phyloP scores from a whole-genome alignment of 2,113 vertebrate genomes.

The Pachypanchax playfairii region DNA sequence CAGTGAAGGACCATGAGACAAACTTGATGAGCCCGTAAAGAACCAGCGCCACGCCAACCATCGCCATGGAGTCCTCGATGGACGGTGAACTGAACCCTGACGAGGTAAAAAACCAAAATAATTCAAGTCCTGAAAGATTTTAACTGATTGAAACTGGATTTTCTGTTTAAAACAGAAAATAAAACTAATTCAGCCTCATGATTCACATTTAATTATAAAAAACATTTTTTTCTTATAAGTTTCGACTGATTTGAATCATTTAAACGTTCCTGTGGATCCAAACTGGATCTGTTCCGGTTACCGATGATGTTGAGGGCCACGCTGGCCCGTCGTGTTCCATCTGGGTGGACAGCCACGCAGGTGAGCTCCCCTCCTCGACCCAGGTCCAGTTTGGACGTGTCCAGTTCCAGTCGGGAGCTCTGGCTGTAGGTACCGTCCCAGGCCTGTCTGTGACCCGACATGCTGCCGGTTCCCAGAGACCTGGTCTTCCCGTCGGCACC shows the following conservation, averaged over 20 bases:
- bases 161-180: background rate
- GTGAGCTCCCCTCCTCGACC: conserved; percentile 76
- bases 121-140: too few relatives aligned
- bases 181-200: background rate
- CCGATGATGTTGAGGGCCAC: conserved; percentile 72
- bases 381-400: conserved; percentile 45
- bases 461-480: conserved; percentile 63
- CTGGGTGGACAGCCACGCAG: conserved; percentile 80
- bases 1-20: conserved; percentile 69
- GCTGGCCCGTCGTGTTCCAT: conserved; percentile 58
- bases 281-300: conserved; percentile 47
- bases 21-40: conserved; percentile 80
- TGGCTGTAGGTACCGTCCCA: conserved; percentile 83
- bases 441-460: conserved; percentile 77
- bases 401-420: conserved; percentile 70
- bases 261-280: too few relatives aligned
- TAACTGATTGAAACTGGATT: too few relatives aligned
- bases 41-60: conserved; percentile 79
- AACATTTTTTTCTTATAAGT: too few relatives aligned
- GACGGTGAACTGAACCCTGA: conserved; percentile 76
- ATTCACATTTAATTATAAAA: too few relatives aligned
- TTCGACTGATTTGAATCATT: too few relatives aligned
- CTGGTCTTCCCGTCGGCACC: conserved; percentile 38
- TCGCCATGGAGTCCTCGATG: conserved; percentile 83
- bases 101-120: background rate